Percentiles rank a stretch among this genome's conserved stretches.
Conservation (phyloP, 2,888 invertebrate species). For the Hipparchia sbordonii region DNA sequence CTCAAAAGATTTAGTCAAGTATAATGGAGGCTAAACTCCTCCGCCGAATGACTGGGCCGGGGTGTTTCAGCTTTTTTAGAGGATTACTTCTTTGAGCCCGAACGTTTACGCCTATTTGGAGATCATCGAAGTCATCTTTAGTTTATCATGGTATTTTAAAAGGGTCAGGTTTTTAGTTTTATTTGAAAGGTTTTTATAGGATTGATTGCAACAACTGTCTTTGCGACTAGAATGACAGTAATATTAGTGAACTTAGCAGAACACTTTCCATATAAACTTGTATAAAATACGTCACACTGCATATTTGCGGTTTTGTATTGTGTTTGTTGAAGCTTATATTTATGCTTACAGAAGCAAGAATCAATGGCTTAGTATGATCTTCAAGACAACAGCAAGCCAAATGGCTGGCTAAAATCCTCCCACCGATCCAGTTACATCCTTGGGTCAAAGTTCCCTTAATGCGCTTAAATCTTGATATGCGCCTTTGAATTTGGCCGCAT, state of each 20-base stretch:
- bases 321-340: too few species aligned
- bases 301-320: too few species aligned
- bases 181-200: background rate
- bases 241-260: too few species aligned
- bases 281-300: too few species aligned
- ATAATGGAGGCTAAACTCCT: slow-evolving; percentile 46
- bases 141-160: background rate
- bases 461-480: background rate
- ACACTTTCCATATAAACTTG: too few species aligned
- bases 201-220: too few species aligned
- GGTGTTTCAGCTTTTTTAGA: slow-evolving; percentile 36
- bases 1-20: slow-evolving; percentile 45
- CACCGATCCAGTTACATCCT: background rate
- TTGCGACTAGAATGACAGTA: too few species aligned
- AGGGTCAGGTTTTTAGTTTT: background rate
- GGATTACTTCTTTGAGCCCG: slow-evolving; percentile 35
- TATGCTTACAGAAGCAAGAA: too few species aligned
- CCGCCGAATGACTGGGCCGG: slow-evolving; percentile 32
- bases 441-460: background rate
- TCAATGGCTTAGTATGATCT: too few species aligned
- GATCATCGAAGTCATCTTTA: slow-evolving; percentile 26
- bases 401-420: too few species aligned
- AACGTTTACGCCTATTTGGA: slow-evolving; percentile 43
- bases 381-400: background rate
- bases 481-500: background rate